Percentiles rank a stretch among this genome's conserved stretches.
phyloP scores from a whole-genome alignment of 2,113 vertebrate genomes.

The Catharus bicknelli region DNA sequence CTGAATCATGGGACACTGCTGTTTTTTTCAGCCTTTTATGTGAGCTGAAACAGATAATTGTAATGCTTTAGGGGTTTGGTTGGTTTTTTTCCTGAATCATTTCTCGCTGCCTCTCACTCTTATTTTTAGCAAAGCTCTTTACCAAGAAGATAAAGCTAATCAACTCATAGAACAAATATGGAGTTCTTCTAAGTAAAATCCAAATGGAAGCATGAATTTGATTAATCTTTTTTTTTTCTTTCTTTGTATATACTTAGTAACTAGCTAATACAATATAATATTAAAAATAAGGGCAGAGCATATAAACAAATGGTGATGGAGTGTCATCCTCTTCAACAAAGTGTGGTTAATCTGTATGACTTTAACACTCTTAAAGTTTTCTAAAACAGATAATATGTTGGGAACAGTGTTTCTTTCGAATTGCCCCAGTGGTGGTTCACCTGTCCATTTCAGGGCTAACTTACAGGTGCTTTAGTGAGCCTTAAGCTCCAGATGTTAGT shows the following conservation, averaged over 20 bases:
- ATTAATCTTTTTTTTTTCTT: neutral
- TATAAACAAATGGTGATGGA: neutral
- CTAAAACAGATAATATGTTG: neutral
- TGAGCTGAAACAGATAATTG: neutral
- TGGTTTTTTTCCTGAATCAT: neutral
- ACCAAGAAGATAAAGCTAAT: conserved; percentile 35
- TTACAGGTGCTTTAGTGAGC: neutral
- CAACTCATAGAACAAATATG: neutral
- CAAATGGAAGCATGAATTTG: neutral
- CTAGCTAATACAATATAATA: neutral
- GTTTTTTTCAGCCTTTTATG: neutral
- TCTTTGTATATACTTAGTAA: neutral
- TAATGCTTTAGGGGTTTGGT: neutral
- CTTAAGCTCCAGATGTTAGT: neutral
- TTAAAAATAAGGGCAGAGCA: neutral
- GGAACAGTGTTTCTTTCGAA: neutral
- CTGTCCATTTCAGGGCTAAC: neutral
- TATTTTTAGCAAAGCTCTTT: conserved; percentile 48
- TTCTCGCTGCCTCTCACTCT: neutral
- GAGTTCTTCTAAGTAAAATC: neutral
- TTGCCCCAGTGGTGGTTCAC: neutral
- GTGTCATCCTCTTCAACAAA: neutral
- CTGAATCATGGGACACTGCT: neutral
- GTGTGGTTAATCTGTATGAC: neutral
- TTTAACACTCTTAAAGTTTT: neutral